Percentiles rank a stretch among this genome's conserved stretches.
Evolutionary conservation across 2,797 vertebrate genomes (phyloP).

Genomic region (Lagodon rhomboides): DNA sequence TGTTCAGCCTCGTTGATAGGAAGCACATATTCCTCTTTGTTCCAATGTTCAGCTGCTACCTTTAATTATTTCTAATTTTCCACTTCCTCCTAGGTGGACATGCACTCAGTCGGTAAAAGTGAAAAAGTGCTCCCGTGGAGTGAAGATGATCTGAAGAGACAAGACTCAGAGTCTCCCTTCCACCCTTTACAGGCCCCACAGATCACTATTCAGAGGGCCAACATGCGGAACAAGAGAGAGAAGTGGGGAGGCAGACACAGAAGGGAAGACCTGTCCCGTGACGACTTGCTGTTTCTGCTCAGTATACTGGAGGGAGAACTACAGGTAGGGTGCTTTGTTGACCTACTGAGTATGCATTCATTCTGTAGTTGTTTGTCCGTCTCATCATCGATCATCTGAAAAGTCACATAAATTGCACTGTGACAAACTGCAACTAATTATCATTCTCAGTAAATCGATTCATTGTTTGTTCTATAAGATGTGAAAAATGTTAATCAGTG

Average conservation of each 20-base stretch:
- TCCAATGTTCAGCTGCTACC: slow-evolving; percentile 10
- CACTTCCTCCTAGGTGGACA: slow-evolving; percentile 28
- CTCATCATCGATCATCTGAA: slow-evolving; percentile 7
- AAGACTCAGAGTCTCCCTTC: background rate
- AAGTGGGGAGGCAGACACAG: slow-evolving; percentile 51
- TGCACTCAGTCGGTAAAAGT: slow-evolving; percentile 14
- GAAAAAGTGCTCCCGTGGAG: slow-evolving; percentile 13
- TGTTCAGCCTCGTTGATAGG: slow-evolving; percentile 19
- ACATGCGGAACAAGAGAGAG: slow-evolving; percentile 43
- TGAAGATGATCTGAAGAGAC: slow-evolving; percentile 10
- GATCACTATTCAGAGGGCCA: background rate
- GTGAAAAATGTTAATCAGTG: no score
- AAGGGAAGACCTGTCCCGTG: slow-evolving; percentile 88
- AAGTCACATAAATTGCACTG: background rate
- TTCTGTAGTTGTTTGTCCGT: background rate
- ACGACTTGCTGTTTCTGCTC: slow-evolving; percentile 93
- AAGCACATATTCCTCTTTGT: slow-evolving; percentile 6
- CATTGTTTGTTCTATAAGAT: no score
- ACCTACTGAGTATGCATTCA: background rate
- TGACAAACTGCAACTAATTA: background rate
- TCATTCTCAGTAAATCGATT: no score
- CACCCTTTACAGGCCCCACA: background rate
- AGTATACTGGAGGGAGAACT: slow-evolving; percentile 94
- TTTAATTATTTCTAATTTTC: slow-evolving; percentile 7
- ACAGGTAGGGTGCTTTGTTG: slow-evolving; percentile 83